Conservation (phyloP, 1,140 invertebrate genomes). For the Drosophila lacteicornis region DNA sequence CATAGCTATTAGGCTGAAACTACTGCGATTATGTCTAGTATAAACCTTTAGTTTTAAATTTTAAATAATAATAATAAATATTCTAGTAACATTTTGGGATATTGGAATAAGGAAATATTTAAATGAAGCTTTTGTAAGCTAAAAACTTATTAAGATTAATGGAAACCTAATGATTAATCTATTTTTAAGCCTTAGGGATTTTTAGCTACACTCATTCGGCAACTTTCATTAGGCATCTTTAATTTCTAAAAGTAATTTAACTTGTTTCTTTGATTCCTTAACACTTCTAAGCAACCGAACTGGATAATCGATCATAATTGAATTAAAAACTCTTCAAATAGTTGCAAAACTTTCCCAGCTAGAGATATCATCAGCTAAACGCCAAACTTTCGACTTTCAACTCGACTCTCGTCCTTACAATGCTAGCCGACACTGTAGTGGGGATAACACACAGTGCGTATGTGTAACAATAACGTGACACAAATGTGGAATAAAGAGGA, state of each 20-base stretch:
- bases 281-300: background rate
- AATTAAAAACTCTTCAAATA: constrained; percentile 22
- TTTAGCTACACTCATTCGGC: no score
- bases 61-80: background rate
- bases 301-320: constrained; percentile 38
- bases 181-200: background rate
- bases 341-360: constrained; percentile 9
- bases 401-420: constrained; percentile 17
- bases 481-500: constrained; percentile 56
- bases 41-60: background rate
- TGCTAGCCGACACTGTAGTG: constrained; percentile 4
- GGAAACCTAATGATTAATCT: background rate
- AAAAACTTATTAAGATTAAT: background rate
- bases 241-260: background rate
- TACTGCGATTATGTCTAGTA: background rate
- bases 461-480: constrained; percentile 77
- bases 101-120: background rate
- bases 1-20: background rate
- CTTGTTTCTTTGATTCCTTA: background rate
- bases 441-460: constrained; percentile 47
- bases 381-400: constrained; percentile 25
- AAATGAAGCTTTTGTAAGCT: background rate
- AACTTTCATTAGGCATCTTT: no score
- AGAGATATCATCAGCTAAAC: constrained; percentile 18
- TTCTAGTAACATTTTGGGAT: background rate